A percentile compares a stretch with the other conserved stretches of the same genome.
These are phyloP conservation scores for Pluvialis apricaria DNA, from an alignment of 2,113 vertebrate species.

Conservation along the genomic window DNA sequence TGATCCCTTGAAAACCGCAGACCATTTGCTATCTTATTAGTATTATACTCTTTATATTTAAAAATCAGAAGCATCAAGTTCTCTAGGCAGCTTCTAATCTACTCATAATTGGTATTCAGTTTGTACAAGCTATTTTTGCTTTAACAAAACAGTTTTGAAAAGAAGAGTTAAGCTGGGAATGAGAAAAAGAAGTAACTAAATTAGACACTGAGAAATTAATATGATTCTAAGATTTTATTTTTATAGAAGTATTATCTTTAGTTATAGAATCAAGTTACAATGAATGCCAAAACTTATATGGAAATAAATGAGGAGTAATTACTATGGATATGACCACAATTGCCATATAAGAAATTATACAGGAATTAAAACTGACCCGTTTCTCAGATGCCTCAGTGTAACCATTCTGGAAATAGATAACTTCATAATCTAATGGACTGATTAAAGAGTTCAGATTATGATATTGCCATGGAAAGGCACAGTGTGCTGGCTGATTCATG, in stretches of 20 bases:
- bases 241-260: background rate
- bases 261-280: background rate
- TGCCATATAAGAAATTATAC: background rate
- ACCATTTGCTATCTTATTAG: background rate
- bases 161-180: background rate
- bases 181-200: background rate
- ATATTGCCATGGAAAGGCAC: background rate
- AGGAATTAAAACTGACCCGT: background rate
- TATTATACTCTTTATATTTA: background rate
- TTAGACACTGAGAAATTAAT: background rate
- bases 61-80: background rate
- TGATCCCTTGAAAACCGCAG: background rate
- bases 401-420: background rate
- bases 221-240: background rate
- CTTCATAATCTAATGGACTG: background rate
- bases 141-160: background rate
- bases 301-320: background rate
- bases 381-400: background rate
- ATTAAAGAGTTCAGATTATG: background rate
- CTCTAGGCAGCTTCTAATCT: background rate
- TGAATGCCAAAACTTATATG: background rate
- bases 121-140: background rate
- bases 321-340: background rate
- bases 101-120: background rate
- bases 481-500: background rate